Conservation (phyloP, 2,888 invertebrate species). For the Meiosimyza platycephala region DNA sequence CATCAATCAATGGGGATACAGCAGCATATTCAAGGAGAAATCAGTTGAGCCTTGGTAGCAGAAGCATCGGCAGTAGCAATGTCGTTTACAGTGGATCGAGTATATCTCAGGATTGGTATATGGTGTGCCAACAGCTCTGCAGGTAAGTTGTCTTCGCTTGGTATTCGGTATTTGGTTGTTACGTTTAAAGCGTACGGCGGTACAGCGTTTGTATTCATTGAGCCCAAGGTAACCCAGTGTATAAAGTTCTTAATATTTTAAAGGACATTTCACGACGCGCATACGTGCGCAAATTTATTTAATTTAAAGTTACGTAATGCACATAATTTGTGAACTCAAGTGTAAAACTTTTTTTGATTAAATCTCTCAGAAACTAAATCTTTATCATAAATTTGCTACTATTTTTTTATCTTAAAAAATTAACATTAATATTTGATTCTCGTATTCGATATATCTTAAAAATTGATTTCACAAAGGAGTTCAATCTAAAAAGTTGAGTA, state of each 20-base stretch:
- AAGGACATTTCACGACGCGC: no score
- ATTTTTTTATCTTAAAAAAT: no score
- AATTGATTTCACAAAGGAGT: no score
- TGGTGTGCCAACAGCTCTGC: slow-evolving; percentile 68
- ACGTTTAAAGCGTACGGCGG: slow-evolving; percentile 12
- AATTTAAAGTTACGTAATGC: slow-evolving; percentile 3
- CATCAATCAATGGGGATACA: slow-evolving; percentile 43
- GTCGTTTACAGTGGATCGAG: slow-evolving; percentile 54
- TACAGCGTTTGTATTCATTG: slow-evolving; percentile 37
- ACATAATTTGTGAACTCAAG: slow-evolving; percentile 17
- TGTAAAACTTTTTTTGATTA: slow-evolving; percentile 7
- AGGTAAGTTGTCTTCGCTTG: slow-evolving; percentile 61
- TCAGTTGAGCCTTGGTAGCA: slow-evolving; percentile 53
- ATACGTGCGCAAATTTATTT: no score
- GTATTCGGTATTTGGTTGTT: neutral
- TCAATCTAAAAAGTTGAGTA: no score
- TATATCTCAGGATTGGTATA: slow-evolving; percentile 68
- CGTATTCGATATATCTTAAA: no score
- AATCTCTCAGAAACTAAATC: neutral
- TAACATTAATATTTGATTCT: no score
- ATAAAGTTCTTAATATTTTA: neutral
- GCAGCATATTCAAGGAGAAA: slow-evolving; percentile 41
- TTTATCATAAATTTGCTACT: no score
- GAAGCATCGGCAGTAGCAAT: neutral
- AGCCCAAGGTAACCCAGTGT: slow-evolving; percentile 32